phyloP scores from a whole-genome alignment of 2,113 vertebrate species.

The Nansenia antarctica region DNA sequence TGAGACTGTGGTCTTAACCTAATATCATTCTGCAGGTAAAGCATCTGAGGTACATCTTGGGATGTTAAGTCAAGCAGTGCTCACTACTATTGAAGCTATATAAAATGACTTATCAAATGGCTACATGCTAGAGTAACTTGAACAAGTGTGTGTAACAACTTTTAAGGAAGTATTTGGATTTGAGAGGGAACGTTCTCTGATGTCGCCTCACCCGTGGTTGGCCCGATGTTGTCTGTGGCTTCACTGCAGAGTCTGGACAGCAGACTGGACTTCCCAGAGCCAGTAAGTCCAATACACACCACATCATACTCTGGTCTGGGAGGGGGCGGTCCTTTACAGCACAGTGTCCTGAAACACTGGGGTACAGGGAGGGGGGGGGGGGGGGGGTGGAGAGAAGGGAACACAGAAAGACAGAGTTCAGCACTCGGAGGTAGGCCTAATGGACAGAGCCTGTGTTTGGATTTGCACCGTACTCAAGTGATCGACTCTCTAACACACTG shows the following conservation, averaged over 20 bases:
- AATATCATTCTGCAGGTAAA: background rate
- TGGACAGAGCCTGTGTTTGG: background rate
- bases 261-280: conserved; percentile 94
- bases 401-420: background rate
- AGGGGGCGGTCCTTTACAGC: conserved; percentile 95
- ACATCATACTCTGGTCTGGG: conserved; percentile 95
- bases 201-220: conserved; percentile 87
- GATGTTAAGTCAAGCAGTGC: no score
- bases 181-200: background rate
- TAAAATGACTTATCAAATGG: background rate
- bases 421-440: background rate
- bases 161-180: background rate
- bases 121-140: no score
- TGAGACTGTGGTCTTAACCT: background rate
- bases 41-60: no score
- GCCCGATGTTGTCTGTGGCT: conserved; percentile 83
- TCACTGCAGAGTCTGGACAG: conserved; percentile 93
- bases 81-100: background rate
- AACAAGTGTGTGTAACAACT: background rate
- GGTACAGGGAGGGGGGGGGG: conserved; percentile 8
- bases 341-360: conserved; percentile 97
- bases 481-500: background rate
- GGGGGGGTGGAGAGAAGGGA: conserved; percentile 12
- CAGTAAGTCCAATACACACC: conserved; percentile 95
- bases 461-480: background rate